Evolutionary conservation across 2,113 vertebrate species (phyloP), one percentile per base, ranked within the genome.

Genomic region (Salvelinus alpinus): DNA sequence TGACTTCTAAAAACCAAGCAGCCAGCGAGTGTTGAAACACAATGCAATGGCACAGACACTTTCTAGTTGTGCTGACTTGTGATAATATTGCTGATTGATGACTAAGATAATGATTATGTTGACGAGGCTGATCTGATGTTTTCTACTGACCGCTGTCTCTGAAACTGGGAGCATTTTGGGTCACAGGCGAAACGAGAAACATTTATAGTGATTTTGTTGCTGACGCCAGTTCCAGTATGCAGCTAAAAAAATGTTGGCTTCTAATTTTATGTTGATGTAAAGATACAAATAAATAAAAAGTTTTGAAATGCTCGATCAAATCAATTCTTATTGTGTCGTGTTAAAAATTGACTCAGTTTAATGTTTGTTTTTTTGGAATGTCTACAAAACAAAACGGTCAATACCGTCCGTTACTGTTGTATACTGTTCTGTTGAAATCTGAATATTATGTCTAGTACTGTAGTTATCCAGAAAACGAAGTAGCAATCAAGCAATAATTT

Each of bases 401-500:
- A 80, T 88, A 81, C 86, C 75, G 85, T 92, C 85, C 86, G 87
- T 92, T 88, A 91, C 87, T 88, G 87, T 91, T 89, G 89, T 91
- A 87, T 20, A 16, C 80, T 76, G 89, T 91, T 94, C 84, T 88
- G 91, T 91, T 92, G 76, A 87, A 86, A 88, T 89, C 85, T 93
- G 81, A 91, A 89, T 94, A 91, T 89, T 80, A 92, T 90, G 89
- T 94, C 91, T 93, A 81, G 92, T 93, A 91, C 82, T 70, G 88
- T 93, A 92, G 90, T 81, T 90, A 84, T 87, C 84, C 83, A 92
- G 86, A 92, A 92, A 92, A 92, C 85, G 89, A 91, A 82, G 90
- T 94, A 93, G 93, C 92, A 93, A 91, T 82, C 71, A 89, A 94
- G 93, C 93, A 94, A 94, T 94, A 94, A 94, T 93, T 94, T 90